These are phyloP conservation scores for Chrysolina americana DNA, from an alignment of 2,888 invertebrate genomes.

Conservation along the genomic window DNA sequence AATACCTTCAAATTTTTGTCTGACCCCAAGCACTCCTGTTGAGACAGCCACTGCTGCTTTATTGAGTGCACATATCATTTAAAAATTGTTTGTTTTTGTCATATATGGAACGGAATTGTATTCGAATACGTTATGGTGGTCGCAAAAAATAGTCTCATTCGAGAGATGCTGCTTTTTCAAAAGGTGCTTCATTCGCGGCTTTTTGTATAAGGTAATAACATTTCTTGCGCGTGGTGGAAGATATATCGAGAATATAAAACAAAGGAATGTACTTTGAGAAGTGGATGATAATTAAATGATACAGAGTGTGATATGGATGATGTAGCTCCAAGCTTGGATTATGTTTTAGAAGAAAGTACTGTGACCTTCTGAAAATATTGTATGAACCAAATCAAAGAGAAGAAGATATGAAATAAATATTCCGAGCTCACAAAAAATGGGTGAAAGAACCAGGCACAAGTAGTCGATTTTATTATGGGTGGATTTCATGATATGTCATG, in stretches of 20 bases:
- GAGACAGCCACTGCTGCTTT: slow-evolving; percentile 56
- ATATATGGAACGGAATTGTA: slow-evolving; percentile 51
- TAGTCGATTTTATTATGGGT: too few relatives aligned
- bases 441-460: too few relatives aligned
- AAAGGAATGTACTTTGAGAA: background rate
- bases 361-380: too few relatives aligned
- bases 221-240: slow-evolving; percentile 44
- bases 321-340: too few relatives aligned
- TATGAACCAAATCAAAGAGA: too few relatives aligned
- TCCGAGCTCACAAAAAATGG: too few relatives aligned
- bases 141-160: slow-evolving; percentile 44
- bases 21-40: background rate
- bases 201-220: slow-evolving; percentile 45
- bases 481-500: too few relatives aligned
- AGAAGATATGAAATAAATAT: too few relatives aligned
- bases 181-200: slow-evolving; percentile 47
- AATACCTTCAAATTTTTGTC: too few relatives aligned
- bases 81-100: slow-evolving; percentile 56
- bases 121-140: slow-evolving; percentile 43
- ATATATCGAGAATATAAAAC: slow-evolving; percentile 28
- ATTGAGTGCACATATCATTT: slow-evolving; percentile 58
- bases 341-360: too few relatives aligned
- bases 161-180: slow-evolving; percentile 47
- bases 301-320: too few relatives aligned
- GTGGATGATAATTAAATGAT: too few relatives aligned